Evolutionary conservation across 2,888 invertebrate species (phyloP), one percentile per base, ranked within the genome.

Genomic region (Acrobasis suavella): DNA sequence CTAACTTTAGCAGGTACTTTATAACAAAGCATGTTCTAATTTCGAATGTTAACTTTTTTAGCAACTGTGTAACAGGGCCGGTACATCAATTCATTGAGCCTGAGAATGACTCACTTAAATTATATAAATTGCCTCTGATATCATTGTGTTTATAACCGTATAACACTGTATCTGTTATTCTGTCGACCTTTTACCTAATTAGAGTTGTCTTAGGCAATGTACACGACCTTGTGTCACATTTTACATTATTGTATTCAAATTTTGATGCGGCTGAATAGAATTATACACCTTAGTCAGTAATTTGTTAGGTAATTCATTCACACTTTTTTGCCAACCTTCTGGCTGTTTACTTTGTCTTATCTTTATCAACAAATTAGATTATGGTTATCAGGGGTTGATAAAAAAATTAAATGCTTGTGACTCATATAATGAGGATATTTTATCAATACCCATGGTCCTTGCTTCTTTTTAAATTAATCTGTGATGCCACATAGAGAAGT

Each of bases 51-150:
- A 56, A 56, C 56, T 56, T 56, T 56, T 56, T 56, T 56, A 56
- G 56, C 56, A 42, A 56, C 42, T 22, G 39, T 46, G 42, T 56
- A 42, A 42, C 17, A 55, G 71, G 76, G 72, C 80, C 76, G 79
- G 80, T 70, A 78, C 74, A 76, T 75, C 75, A 81, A 80, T 79
- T 83, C 75, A 81, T 76, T 76, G 76, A 75, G 76, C 74, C 81
- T 81, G 79, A 77, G 83, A 75, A 80, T 90, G 91, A 91, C 78
- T 91, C 91, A 91, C 81, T 32, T 75, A 84, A 85, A 87, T 84
- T 83, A 84, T 82, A 81, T 87, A 88, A 87, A 87, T 89, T 88
- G 85, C 72, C 71, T 80, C 82, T 87, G 85, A 86, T 89, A 89
- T 87, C 86, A 87, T 86, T 83, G 77, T 76, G 68, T 67, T 71